Evolutionary conservation across 2,113 vertebrate genomes (phyloP), one percentile per base, ranked within the genome.

Genomic region (Sylvietta virens): DNA sequence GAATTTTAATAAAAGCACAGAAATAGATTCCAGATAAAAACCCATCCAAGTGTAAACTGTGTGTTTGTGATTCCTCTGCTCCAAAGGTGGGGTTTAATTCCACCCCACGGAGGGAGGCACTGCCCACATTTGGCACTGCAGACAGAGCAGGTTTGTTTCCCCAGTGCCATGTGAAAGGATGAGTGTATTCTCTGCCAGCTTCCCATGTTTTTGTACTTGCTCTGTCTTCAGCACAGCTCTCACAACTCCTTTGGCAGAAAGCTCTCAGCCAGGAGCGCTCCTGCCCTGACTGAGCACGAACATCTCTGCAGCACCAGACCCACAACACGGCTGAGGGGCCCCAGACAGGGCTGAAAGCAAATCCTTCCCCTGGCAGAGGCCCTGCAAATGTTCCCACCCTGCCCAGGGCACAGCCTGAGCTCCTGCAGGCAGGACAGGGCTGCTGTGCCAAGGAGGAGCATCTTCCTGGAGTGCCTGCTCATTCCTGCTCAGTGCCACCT

Each of bases 401-500:
- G 23, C 67, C 54, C 71, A n/a, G 40, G 44, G n/a, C 71, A 60
- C 39, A 70, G 47, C 26, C 50, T 30, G 15, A 26, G 45, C 9
- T 53, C 23, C 81, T 40, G 17, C 65, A 67, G 65, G n/a, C 22
- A 23, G 66, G 28, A 24, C 22, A 81, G 33, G 2, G 2, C 44
- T 81, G 60, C 26, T 1, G 1, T 54, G 47, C 24, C 5, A 5
- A n/a, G 48, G 42, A 57, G 64, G 21, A 91, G 4, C 8, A 26
- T 20, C 61, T 51, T 51, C 7, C 27, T 4, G 5, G 4, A 33
- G 23, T 30, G 7, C 2, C 30, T 37, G 26, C 28, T 89, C 18
- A 86, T 37, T 5, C 17, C 47, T 57, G 5, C 44, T 45, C 31
- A 5, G 31, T 0, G 0, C 37, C 22, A 33, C 15, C 15, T 56